These are phyloP conservation scores for Hybos culiciformis DNA, from an alignment of 2,888 invertebrate species.

Conservation along the genomic window DNA sequence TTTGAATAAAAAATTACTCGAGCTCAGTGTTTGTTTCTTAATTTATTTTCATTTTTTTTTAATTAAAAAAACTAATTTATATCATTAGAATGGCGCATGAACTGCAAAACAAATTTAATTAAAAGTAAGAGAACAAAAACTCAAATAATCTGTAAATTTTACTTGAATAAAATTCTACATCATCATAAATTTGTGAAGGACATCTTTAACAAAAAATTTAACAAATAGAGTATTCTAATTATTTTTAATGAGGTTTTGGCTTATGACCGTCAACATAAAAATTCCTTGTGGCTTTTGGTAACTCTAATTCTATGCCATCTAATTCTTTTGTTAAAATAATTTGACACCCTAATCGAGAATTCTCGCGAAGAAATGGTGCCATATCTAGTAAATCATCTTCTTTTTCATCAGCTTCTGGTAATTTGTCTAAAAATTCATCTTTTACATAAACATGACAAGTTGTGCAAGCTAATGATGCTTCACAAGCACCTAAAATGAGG, in stretches of 20 bases:
- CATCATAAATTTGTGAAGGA: too few species aligned
- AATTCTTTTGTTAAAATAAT: slow-evolving; percentile 74
- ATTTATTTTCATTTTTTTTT: too few species aligned
- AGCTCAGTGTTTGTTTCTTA: too few species aligned
- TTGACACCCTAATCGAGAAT: slow-evolving; percentile 91
- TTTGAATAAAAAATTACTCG: too few species aligned
- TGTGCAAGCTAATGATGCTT: slow-evolving; percentile 94
- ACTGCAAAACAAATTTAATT: too few species aligned
- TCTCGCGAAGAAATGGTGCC: slow-evolving; percentile 90
- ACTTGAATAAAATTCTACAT: too few species aligned
- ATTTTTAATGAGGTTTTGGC: slow-evolving; percentile 72
- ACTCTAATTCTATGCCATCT: slow-evolving; percentile 67
- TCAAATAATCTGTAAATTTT: too few species aligned
- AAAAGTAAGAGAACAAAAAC: too few species aligned
- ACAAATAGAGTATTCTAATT: too few species aligned
- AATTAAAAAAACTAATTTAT: too few species aligned
- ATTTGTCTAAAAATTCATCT: slow-evolving; percentile 52
- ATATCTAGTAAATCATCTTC: slow-evolving; percentile 96
- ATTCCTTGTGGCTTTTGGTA: slow-evolving; percentile 84
- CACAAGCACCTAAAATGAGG: slow-evolving; percentile 75
- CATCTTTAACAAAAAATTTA: too few species aligned
- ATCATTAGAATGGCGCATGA: too few species aligned
- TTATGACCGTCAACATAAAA: slow-evolving; percentile 97
- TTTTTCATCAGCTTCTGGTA: slow-evolving; percentile 72
- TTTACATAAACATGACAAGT: slow-evolving; percentile 96